phyloP scores from a whole-genome alignment of 2,888 invertebrate species.

The Coelinius sp. region DNA sequence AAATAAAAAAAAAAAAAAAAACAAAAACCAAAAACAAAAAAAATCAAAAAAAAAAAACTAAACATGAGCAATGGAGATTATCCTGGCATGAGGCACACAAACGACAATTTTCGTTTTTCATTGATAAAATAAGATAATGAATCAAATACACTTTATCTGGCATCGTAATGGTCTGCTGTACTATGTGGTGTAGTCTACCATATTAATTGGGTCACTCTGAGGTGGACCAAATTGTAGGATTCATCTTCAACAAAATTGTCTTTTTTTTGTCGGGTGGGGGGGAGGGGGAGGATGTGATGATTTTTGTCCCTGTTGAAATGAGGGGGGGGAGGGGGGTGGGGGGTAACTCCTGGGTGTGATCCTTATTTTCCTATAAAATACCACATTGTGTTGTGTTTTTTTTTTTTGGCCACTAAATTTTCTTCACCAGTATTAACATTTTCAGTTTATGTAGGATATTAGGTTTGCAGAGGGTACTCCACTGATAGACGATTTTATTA shows the following conservation, averaged over 20 bases:
- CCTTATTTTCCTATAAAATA: not conserved
- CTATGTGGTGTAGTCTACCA: conserved; percentile 56
- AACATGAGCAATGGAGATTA: conserved; percentile 7
- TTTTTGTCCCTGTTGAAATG: too few species aligned
- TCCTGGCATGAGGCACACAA: conserved; percentile 31
- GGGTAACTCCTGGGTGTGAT: conserved; percentile 3
- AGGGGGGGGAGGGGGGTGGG: not conserved
- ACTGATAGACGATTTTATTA: not conserved
- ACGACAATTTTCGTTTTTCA: conserved; percentile 6
- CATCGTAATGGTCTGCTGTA: conserved; percentile 42
- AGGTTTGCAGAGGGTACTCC: not conserved
- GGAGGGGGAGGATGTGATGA: not conserved
- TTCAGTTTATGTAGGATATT: not conserved
- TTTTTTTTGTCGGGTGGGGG: not conserved
- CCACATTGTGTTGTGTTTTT: not conserved
- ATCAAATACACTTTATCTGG: not conserved
- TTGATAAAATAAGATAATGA: not conserved
- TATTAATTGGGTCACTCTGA: conserved; percentile 30
- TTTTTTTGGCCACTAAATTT: not conserved
- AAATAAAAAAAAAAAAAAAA: conserved; percentile 53
- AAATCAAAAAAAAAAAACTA: too few species aligned
- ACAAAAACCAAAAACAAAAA: too few species aligned
- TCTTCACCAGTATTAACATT: not conserved
- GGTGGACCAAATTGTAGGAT: not conserved
- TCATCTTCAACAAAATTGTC: not conserved